These are phyloP conservation scores for Cotesia congregata DNA, from an alignment of 2,888 invertebrate genomes.

Conservation along the genomic window DNA sequence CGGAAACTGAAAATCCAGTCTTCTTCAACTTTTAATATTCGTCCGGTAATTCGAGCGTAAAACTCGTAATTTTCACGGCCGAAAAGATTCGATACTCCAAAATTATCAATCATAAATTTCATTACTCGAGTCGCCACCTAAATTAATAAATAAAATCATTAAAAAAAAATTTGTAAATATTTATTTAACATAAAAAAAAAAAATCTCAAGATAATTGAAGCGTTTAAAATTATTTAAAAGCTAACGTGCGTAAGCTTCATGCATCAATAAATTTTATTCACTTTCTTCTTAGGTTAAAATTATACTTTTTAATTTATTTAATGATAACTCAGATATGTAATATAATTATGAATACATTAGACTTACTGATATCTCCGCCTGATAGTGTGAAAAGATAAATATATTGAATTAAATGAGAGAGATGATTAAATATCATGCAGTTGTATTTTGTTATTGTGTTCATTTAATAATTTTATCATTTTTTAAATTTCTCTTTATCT, in stretches of 20 bases:
- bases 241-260: conserved; percentile 7
- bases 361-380: conserved; percentile 68
- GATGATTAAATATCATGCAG: conserved; percentile 50
- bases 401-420: conserved; percentile 55
- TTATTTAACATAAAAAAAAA: neutral
- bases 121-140: conserved; percentile 96
- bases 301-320: conserved; percentile 56
- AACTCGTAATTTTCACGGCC: conserved; percentile 95
- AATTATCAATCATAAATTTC: conserved; percentile 97
- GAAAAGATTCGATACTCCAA: conserved; percentile 95
- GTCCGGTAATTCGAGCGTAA: conserved; percentile 93
- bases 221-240: conserved; percentile 13
- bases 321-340: conserved; percentile 60
- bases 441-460: conserved; percentile 37
- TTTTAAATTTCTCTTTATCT: neutral
- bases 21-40: conserved; percentile 92
- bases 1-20: conserved; percentile 97
- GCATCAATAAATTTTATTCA: neutral
- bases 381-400: conserved; percentile 62
- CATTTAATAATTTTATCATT: conserved; percentile 33
- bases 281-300: neutral
- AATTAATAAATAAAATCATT: conserved; percentile 28
- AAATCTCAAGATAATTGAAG: neutral
- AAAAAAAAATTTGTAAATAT: neutral
- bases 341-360: conserved; percentile 46